Evolutionary conservation across 1,140 invertebrate species (phyloP).

Genomic region (Hyles euphorbiae): DNA sequence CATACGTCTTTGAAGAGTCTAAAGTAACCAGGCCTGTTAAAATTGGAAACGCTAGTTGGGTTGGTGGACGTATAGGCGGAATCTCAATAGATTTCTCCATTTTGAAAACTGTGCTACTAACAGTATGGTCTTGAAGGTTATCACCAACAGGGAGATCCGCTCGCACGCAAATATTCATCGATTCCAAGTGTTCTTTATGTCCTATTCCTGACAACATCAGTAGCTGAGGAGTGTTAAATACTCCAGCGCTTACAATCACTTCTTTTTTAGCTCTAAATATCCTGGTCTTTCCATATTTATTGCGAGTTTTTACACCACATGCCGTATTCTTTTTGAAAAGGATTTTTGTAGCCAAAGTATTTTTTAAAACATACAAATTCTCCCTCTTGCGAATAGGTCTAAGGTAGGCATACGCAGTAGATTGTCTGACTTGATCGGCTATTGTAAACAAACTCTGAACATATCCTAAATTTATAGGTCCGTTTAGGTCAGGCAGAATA

Average conservation of each 20-base stretch:
- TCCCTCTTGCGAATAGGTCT: not conserved
- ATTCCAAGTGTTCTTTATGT: slow-evolving; percentile 7
- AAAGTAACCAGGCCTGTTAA: slow-evolving; percentile 1
- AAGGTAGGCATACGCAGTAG: slow-evolving; percentile 7
- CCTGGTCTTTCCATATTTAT: slow-evolving; percentile 1
- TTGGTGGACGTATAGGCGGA: not conserved
- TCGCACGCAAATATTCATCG: slow-evolving; percentile 2
- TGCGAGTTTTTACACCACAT: not conserved
- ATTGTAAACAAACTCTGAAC: slow-evolving; percentile 7
- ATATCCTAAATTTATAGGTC: slow-evolving; percentile 4
- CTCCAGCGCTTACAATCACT: slow-evolving; percentile 13
- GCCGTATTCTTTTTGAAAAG: slow-evolving; percentile 12
- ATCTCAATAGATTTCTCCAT: slow-evolving; percentile 2
- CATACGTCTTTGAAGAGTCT: slow-evolving; percentile 2
- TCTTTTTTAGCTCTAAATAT: slow-evolving; percentile 11
- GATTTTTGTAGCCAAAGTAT: slow-evolving; percentile 8
- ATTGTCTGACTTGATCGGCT: slow-evolving; percentile 10
- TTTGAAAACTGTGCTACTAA: slow-evolving; percentile 7
- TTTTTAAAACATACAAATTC: slow-evolving; percentile 10
- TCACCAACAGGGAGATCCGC: slow-evolving; percentile 10
- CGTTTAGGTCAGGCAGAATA: not conserved
- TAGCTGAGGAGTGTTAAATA: slow-evolving; percentile 12
- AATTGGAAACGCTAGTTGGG: not conserved
- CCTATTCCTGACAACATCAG: slow-evolving; percentile 15
- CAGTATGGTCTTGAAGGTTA: slow-evolving; percentile 4